These are phyloP conservation scores for Fregata magnificens DNA, from an alignment of 2,113 vertebrate genomes.

Conservation along the genomic window DNA sequence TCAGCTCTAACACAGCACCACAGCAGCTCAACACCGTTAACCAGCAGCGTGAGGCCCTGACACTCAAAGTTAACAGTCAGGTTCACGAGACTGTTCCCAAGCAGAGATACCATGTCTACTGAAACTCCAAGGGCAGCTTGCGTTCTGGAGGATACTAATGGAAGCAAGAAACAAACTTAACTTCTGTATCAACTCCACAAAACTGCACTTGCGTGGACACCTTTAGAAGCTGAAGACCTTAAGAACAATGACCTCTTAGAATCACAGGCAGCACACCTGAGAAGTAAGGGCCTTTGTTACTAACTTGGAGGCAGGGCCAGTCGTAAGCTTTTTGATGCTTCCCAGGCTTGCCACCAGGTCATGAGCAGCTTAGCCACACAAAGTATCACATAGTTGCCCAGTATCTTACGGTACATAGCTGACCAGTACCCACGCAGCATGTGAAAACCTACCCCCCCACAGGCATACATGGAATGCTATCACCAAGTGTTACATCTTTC, in stretches of 20 bases:
- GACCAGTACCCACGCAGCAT: rapidly evolving
- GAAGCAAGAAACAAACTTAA: neutral
- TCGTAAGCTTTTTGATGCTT: neutral
- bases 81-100: neutral
- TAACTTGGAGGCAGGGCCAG: neutral
- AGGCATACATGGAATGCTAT: neutral
- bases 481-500: neutral
- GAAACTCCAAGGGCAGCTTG: neutral
- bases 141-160: neutral
- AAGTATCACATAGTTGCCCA: neutral
- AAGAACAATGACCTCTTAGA: neutral
- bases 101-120: neutral
- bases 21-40: neutral
- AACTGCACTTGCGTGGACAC: neutral
- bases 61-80: neutral
- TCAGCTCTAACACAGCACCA: neutral
- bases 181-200: neutral
- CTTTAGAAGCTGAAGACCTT: neutral
- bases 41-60: neutral
- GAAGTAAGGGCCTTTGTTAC: neutral
- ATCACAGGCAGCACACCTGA: neutral
- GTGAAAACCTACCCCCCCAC: neutral
- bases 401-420: neutral
- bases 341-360: neutral
- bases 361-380: neutral